Evolutionary conservation across 30 jellyfish, hydroid and myxozoan genomes (phyloP), one percentile per base, ranked within the genome.

Genomic region (Morbakka virulenta): DNA sequence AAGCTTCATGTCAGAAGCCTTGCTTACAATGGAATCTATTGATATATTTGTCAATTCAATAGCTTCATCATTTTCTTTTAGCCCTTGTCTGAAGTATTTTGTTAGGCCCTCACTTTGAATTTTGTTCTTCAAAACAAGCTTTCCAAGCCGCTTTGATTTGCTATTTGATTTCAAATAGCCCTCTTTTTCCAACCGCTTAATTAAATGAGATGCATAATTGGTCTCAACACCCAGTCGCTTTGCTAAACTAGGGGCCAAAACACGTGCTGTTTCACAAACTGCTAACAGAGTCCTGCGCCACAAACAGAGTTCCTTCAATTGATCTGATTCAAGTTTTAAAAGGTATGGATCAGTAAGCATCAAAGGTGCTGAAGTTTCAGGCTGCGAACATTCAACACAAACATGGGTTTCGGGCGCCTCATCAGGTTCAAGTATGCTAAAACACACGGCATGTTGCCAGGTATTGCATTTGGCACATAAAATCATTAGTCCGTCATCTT

Each of bases 401-500:
- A 50, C 41, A 47, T 90, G 98, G 6, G 87, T 35, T 11, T 75
- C 77, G 14, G 98, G 98, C 0, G 98, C 98, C 23, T 83, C 63
- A 1, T 79, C 96, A 0, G 96, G 63, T 20, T 83, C 76, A 14
- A 81, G 76, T 66, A 90, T 90, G 2, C 94, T 94, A 72, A 83
- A 90, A 68, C 98, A 90, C 3, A 82, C 62, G 11, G 98, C 98
- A 57, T 90, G 98, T 48, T 90, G 98, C 98, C 98, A 90, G 36
- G 98, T 82, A 14, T 83, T 87, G 41, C 98, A 90, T 29, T 34
- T 72, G 12, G 96, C 96, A 67, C 98, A 90, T 17, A 90, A 75
- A 9, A 90, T 90, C 98, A 90, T 90, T 68, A 90, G 51, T 4
- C 98, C 98, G 65, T 90, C 98, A 84, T 90, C 98, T 96, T 81